Evolutionary conservation across 2,888 invertebrate species (phyloP).

Genomic region (Pseudococcus longispinus): DNA sequence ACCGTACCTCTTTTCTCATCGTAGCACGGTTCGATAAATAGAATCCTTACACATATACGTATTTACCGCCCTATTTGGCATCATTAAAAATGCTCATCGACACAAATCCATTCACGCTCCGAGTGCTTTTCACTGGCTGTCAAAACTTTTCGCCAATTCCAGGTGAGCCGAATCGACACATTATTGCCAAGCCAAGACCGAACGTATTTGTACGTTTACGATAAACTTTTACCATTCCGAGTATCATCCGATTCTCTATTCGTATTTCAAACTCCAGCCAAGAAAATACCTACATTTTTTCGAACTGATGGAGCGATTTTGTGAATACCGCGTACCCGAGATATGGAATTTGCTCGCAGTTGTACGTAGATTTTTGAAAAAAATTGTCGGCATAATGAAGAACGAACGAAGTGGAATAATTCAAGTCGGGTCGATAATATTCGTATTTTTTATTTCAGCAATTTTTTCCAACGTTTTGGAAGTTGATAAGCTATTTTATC

Average conservation of each 20-base stretch:
- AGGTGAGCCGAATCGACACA: conserved; percentile 1
- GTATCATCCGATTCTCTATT: neutral
- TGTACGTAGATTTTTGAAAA: too few relatives aligned
- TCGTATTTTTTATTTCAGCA: too few relatives aligned
- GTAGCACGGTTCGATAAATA: neutral
- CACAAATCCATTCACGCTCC: conserved; percentile 33
- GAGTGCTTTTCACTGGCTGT: conserved; percentile 4
- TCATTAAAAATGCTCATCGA: conserved; percentile 34
- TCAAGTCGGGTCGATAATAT: too few relatives aligned
- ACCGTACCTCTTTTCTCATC: neutral
- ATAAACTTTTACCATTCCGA: neutral
- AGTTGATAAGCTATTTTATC: too few relatives aligned
- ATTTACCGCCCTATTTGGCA: conserved; percentile 30
- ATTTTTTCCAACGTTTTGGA: too few relatives aligned
- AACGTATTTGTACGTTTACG: neutral
- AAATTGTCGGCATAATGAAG: too few relatives aligned
- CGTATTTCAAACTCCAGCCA: too few relatives aligned
- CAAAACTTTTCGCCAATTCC: conserved; percentile 17
- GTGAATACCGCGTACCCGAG: too few relatives aligned
- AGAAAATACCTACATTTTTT: too few relatives aligned
- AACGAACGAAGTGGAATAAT: too few relatives aligned
- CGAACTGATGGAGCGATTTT: too few relatives aligned
- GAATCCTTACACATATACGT: neutral
- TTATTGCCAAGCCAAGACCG: neutral
- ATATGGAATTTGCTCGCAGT: too few relatives aligned